phyloP scores from a whole-genome alignment of 2,113 vertebrate species.

The Crotalus helleri region DNA sequence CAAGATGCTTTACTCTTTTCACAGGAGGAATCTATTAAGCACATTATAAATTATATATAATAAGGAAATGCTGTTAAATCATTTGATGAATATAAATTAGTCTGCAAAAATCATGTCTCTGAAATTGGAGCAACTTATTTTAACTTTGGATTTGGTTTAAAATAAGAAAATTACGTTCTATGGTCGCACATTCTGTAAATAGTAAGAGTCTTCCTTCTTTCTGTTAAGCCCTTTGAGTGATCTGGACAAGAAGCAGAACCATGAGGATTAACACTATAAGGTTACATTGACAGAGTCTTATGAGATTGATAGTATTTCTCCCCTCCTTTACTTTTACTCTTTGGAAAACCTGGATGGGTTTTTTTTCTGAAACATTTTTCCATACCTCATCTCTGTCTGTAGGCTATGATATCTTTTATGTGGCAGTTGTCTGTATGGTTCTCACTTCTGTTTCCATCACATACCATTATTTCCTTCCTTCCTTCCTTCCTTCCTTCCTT shows the following conservation, averaged over 20 bases:
- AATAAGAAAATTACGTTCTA: not conserved
- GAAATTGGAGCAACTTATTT: not conserved
- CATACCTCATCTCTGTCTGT: not conserved
- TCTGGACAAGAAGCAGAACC: not conserved
- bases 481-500: not conserved
- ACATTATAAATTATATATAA: constrained; percentile 50
- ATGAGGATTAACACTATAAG: not conserved
- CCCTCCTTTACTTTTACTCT: not conserved
- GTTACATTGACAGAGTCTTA: not conserved
- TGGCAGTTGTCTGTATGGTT: not conserved
- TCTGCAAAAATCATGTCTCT: not conserved
- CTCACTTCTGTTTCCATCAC: not conserved
- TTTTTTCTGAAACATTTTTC: not conserved
- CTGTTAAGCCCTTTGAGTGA: not conserved
- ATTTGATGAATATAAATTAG: constrained; percentile 17
- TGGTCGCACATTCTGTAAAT: not conserved
- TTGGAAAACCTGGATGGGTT: not conserved
- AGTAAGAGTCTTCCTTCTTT: not conserved
- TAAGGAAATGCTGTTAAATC: constrained; percentile 42
- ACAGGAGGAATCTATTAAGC: constrained; percentile 30
- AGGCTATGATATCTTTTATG: not conserved
- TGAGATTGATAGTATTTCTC: not conserved
- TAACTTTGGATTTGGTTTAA: not conserved
- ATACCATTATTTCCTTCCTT: no score
- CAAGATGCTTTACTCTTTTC: constrained; percentile 29